Evolutionary conservation across 1,140 invertebrate genomes (phyloP), one percentile per base, ranked within the genome.

Genomic region (Macrobrachium rosenbergii): DNA sequence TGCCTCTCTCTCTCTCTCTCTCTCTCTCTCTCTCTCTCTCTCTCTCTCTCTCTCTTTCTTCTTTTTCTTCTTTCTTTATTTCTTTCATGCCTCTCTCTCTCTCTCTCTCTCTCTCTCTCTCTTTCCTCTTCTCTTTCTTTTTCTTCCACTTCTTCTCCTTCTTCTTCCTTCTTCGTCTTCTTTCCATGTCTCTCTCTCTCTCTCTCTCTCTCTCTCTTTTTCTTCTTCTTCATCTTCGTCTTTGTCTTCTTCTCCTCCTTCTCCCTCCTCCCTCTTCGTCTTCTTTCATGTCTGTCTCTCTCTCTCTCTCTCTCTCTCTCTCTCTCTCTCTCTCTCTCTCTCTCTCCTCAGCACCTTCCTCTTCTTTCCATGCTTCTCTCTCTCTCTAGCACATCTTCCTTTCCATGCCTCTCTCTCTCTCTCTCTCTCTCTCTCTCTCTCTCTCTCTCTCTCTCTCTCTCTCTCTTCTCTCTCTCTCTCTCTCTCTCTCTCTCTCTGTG

Each of bases 241-340:
- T 23, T 37, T 43, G 17, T n/a, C 14, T 17, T 75, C 17, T 8
- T 28, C 37, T 23, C 45, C n/a, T 28, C 28, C 17, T 75, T 37
- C n/a, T 75, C 45, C 37, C 45, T 23, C 17, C 28, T 75, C 8
- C 17, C 0, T 5, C 28, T n/a, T 23, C 45, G 37, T n/a, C 17
- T 75, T 23, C 12, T 3, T 67, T 5, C 5, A n/a, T 67, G 5
- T 23, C 21, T 73, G 11, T 73, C 69, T 73, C 69, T 73, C 69
- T 73, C 69, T 73, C 69, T 73, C 69, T 73, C 69, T 73, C 69
- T 73, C 69, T 73, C 69, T 73, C 69, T 73, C 69, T 73, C 69
- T 73, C 69, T 73, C 69, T 73, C 69, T 73, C 69, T 73, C 69
- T 73, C 69, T 73, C 69, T 73, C 69, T 73, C 69, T 73, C 72